phyloP scores from a whole-genome alignment of 2,888 invertebrate genomes.

The Patella pellucida region DNA sequence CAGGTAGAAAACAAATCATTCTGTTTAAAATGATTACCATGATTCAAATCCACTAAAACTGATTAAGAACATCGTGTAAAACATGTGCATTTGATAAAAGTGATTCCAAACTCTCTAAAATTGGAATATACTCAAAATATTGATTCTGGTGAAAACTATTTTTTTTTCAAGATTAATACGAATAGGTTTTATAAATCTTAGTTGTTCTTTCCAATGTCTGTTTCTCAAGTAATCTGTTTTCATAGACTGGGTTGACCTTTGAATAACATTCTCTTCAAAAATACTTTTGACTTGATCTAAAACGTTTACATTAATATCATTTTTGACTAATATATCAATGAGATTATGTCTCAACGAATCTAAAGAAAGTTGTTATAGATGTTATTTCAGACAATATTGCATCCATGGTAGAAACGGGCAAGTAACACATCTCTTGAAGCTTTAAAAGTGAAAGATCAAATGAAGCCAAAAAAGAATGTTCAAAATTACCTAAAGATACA shows the following conservation, averaged over 20 bases:
- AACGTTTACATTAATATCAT: conserved; percentile 2
- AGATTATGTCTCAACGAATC: conserved; percentile 1
- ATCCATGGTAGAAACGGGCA: conserved; percentile 1
- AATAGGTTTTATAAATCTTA: conserved; percentile 8
- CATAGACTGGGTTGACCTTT: conserved; percentile 4
- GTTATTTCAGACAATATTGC: background rate
- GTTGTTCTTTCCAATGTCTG: conserved; percentile 9
- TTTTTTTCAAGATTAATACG: conserved; percentile 4
- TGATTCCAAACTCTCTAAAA: conserved; percentile 10
- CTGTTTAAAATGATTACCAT: conserved; percentile 8
- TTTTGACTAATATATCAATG: background rate
- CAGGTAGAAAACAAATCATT: conserved; percentile 1
- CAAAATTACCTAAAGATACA: background rate
- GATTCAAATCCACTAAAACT: conserved; percentile 5
- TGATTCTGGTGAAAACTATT: conserved; percentile 3
- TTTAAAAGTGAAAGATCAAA: conserved; percentile 4
- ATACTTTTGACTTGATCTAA: conserved; percentile 8
- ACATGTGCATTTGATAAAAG: conserved; percentile 5
- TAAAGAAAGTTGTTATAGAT: background rate
- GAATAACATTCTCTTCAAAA: conserved; percentile 3
- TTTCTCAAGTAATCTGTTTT: conserved; percentile 6
- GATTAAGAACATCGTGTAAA: conserved; percentile 1
- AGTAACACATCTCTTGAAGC: conserved; percentile 1
- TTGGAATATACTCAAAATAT: conserved; percentile 6
- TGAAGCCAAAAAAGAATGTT: conserved; percentile 4